Evolutionary conservation across 64 coral and sea anemone genomes (phyloP), one percentile per base, ranked within the genome.

Genomic region (Catalaphyllia jardinei): DNA sequence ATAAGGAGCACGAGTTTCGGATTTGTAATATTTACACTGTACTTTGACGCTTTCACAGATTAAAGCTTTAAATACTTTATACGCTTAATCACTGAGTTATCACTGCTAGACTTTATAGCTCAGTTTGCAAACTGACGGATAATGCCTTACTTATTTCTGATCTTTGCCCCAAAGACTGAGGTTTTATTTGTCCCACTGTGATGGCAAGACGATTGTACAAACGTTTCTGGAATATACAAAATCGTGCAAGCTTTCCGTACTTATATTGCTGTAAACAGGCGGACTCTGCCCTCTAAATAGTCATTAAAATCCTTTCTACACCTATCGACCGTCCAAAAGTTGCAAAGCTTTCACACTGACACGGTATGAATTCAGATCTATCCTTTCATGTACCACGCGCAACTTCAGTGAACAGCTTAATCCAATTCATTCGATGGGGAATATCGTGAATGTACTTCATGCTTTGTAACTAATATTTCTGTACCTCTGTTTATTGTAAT

Each of bases 401-500:
- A 69, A 25, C n/a, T 69, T 69, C 30, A 85, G 42, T 7, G 42
- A 46, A 51, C 39, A 24, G 81, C 33, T 35, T 85, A 85, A 85
- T 85, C 62, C 81, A 85, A 85, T 85, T 85, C 38, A 64, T 60
- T 64, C 59, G 2, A 83, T 22, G 31, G 33, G 33, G 60, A 60
- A 71, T 24, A n/a, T 69, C 65, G n/a, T 24, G 65, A 42, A 71
- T 22, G 50, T 49, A 17, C 31, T 62, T 42, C 59, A 39, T 24
- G 61, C 30, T 33, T 60, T 62, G 54, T 19, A 80, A 31, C 55
- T 17, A 31, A 12, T 77, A 79, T 28, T 27, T 27, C 24, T n/a
- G 18, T 8, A 38, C 39, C 17, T 85, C 81, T 85, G 81, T 51
- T 85, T 85, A 85, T n/a, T 85, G 63, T 71, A 85, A 85, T 19